Conservation (phyloP, 2,797 vertebrate species). For the Alectoris magna region DNA sequence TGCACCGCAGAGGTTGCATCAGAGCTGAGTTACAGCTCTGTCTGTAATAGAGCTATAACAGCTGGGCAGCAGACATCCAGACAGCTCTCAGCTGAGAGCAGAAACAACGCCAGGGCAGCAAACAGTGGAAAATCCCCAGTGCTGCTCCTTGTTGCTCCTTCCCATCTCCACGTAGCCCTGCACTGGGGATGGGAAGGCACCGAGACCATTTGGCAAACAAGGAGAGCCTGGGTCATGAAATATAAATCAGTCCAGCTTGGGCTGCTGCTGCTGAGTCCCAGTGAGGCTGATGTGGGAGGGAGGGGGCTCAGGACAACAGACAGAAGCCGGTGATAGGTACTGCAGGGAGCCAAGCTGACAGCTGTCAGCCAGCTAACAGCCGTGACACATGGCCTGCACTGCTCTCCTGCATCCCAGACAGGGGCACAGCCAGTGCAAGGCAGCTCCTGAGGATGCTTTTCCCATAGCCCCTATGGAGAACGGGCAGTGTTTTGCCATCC, state of each 20-base stretch:
- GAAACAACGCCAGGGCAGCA: not conserved
- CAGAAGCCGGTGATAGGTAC: fast-evolving
- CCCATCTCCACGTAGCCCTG: not conserved
- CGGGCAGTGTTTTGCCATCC: not conserved
- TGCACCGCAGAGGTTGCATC: not conserved
- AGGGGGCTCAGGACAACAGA: not conserved
- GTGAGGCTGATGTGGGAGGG: fast-evolving
- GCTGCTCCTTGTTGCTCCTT: not conserved
- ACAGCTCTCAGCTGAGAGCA: not conserved
- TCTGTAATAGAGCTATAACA: not conserved
- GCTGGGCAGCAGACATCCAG: not conserved
- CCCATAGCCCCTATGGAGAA: fast-evolving
- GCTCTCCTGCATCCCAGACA: not conserved
- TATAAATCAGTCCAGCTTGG: not conserved
- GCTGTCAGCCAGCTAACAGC: not conserved
- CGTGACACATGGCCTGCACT: not conserved
- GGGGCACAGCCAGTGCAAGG: not conserved
- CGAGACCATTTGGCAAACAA: not conserved
- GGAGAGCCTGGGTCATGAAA: not conserved
- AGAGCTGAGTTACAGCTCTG: not conserved
- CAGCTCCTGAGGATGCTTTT: not conserved
- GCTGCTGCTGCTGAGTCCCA: not conserved
- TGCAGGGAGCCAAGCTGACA: not conserved
- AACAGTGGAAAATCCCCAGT: constrained; percentile 29
- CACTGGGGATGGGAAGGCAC: not conserved